A percentile compares a stretch with the other conserved stretches of the same genome.
These are phyloP conservation scores for Pocillopora verrucosa DNA, from an alignment of 64 coral and sea anemone species.

Conservation along the genomic window DNA sequence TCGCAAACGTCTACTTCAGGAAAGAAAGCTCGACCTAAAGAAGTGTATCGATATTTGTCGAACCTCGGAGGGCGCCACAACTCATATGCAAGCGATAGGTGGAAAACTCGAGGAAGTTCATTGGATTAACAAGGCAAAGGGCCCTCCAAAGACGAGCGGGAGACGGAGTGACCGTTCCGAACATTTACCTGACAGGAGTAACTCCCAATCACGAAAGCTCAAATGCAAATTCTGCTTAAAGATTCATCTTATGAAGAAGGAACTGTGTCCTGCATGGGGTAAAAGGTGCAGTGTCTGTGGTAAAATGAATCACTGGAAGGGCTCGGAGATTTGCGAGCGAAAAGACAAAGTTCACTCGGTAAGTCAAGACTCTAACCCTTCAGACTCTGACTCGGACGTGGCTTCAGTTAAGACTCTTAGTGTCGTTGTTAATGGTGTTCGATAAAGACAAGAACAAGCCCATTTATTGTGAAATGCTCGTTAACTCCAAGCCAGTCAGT, in stretches of 20 bases:
- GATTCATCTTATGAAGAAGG: slow-evolving; percentile 16
- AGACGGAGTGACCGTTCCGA: too few relatives aligned
- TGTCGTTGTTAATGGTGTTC: slow-evolving; percentile 25
- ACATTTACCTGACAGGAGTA: too few relatives aligned
- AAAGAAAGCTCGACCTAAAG: slow-evolving; percentile 39
- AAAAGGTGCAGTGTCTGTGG: slow-evolving; percentile 42
- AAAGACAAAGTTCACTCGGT: slow-evolving; percentile 3
- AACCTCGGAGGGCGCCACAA: not conserved
- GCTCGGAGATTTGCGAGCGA: slow-evolving; percentile 22
- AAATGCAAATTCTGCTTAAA: slow-evolving; percentile 45
- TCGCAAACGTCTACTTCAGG: slow-evolving; percentile 26
- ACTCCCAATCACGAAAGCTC: not conserved
- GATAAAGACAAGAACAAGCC: slow-evolving; percentile 4
- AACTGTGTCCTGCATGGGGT: slow-evolving; percentile 45
- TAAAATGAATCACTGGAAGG: slow-evolving; percentile 42
- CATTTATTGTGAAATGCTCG: slow-evolving; percentile 37
- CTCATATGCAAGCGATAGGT: slow-evolving; percentile 7
- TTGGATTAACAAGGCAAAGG: too few relatives aligned
- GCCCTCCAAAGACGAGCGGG: too few relatives aligned
- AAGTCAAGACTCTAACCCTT: not conserved
- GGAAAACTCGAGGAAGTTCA: not conserved
- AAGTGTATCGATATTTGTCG: slow-evolving; percentile 51
- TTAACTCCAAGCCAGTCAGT: slow-evolving; percentile 25
- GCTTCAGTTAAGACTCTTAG: slow-evolving; percentile 4
- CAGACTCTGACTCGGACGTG: slow-evolving; percentile 41